These are phyloP conservation scores for Chamaetylas fuelleborni DNA, from an alignment of 2,113 vertebrate genomes.

Conservation along the genomic window DNA sequence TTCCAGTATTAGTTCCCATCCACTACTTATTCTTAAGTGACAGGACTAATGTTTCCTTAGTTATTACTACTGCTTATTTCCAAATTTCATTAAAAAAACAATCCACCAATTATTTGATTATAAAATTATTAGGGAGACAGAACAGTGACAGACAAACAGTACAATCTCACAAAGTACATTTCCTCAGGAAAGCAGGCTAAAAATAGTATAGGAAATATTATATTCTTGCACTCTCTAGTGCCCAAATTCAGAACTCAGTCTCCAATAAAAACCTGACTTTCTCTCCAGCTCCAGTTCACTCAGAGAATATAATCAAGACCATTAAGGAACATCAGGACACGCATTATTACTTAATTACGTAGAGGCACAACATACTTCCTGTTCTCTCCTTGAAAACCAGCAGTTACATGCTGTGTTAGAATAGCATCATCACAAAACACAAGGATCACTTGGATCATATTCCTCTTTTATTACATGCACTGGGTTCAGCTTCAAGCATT, in stretches of 20 bases:
- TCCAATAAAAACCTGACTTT: neutral
- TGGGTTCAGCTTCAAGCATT: neutral
- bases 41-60: neutral
- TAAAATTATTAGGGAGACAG: neutral
- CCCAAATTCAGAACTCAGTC: neutral
- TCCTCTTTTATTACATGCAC: neutral
- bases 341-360: slow-evolving; percentile 44
- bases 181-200: slow-evolving; percentile 10
- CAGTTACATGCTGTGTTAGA: slow-evolving; percentile 11
- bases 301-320: slow-evolving; percentile 7
- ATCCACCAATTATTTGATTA: neutral
- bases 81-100: neutral
- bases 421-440: neutral
- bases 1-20: neutral
- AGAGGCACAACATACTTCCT: slow-evolving; percentile 17
- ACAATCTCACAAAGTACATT: neutral
- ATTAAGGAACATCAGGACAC: slow-evolving; percentile 27
- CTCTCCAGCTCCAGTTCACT: slow-evolving; percentile 14
- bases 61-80: neutral
- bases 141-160: neutral
- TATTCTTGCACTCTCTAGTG: slow-evolving; percentile 17
- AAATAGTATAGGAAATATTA: slow-evolving; percentile 3
- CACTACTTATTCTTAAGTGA: neutral
- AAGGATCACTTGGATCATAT: neutral
- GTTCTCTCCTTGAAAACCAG: neutral